phyloP scores from a whole-genome alignment of 2,888 invertebrate species.

The Ecliptopera silaceata region DNA sequence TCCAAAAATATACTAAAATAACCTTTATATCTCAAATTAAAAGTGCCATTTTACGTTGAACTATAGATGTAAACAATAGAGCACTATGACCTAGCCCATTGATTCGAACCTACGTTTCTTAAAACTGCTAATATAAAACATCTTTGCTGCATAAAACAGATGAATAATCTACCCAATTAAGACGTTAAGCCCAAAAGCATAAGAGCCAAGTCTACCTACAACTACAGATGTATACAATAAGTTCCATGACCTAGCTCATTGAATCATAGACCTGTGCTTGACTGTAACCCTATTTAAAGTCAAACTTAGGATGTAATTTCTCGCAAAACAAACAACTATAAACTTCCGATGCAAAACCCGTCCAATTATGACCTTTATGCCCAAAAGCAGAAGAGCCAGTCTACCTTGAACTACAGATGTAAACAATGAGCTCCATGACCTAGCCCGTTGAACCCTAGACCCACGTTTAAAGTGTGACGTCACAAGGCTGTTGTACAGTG shows the following conservation, averaged over 20 bases:
- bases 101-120: slow-evolving; percentile 32
- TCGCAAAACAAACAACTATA: no score
- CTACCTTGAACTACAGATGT: slow-evolving; percentile 35
- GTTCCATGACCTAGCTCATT: slow-evolving; percentile 31
- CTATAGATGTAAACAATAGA: slow-evolving; percentile 36
- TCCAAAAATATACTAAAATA: no score
- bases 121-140: no score
- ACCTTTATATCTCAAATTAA: slow-evolving; percentile 5
- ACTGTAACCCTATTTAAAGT: no score
- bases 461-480: slow-evolving; percentile 28
- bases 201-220: slow-evolving; percentile 26
- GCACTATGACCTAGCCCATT: slow-evolving; percentile 32
- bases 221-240: slow-evolving; percentile 36
- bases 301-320: no score
- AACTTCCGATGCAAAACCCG: neutral
- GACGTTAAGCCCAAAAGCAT: slow-evolving; percentile 6
- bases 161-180: no score
- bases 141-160: no score
- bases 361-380: neutral
- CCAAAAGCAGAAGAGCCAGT: slow-evolving; percentile 12
- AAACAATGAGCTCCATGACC: slow-evolving; percentile 37
- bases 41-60: slow-evolving; percentile 28
- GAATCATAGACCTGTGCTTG: slow-evolving; percentile 31
- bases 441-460: slow-evolving; percentile 30
- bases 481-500: slow-evolving; percentile 25